phyloP scores from a whole-genome alignment of 2,113 vertebrate species.

The Thalassarche chlororhynchos region DNA sequence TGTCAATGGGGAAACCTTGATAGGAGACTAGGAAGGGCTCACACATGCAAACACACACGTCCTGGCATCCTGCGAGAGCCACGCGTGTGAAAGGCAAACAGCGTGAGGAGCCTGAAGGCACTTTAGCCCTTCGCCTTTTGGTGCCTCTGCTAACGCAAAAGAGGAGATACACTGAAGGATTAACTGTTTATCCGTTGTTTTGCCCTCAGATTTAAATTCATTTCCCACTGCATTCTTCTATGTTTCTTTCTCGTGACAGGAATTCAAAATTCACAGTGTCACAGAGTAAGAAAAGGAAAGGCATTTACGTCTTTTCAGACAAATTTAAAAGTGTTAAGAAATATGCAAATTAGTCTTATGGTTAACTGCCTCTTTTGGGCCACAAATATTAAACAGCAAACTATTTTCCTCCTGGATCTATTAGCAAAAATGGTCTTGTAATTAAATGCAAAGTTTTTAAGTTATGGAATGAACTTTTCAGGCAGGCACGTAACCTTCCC shows the following conservation, averaged over 20 bases:
- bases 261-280: background rate
- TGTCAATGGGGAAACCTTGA: background rate
- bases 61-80: background rate
- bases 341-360: background rate
- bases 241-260: background rate
- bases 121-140: background rate
- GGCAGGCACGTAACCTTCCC: background rate
- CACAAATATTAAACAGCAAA: background rate
- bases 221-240: background rate
- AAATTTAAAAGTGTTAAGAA: background rate
- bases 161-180: background rate
- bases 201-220: background rate
- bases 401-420: background rate
- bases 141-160: background rate
- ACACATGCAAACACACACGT: background rate
- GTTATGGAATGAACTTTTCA: background rate
- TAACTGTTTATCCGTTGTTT: background rate
- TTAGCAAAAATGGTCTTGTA: background rate
- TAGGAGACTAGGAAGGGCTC: background rate
- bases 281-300: background rate
- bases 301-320: background rate
- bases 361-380: background rate
- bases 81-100: background rate
- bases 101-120: rapidly evolving
- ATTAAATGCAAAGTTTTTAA: background rate